These are phyloP conservation scores for Pocillopora meandrina DNA, from an alignment of 92 coral and sea anemone genomes.

Conservation along the genomic window DNA sequence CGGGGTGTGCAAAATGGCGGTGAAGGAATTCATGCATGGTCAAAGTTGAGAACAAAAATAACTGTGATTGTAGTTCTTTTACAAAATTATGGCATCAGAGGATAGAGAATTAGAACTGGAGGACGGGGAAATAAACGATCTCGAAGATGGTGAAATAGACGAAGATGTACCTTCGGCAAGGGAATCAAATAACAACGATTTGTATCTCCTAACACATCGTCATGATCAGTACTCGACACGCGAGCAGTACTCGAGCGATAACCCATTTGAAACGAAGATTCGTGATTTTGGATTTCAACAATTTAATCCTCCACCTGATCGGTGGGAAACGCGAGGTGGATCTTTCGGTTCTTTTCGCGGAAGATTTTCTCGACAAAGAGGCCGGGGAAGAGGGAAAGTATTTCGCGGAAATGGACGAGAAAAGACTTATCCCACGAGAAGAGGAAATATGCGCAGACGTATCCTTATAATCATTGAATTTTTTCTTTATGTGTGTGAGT, in stretches of 20 bases:
- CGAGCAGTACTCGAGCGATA: background rate
- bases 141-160: slow-evolving; percentile 97
- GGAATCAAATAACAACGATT: slow-evolving; percentile 44
- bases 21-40: background rate
- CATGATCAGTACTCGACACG: background rate
- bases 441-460: slow-evolving; percentile 25
- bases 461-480: slow-evolving; percentile 25
- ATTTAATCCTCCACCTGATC: background rate
- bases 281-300: slow-evolving; percentile 18
- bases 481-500: background rate
- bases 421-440: background rate
- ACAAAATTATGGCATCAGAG: slow-evolving; percentile 21
- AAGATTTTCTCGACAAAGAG: slow-evolving; percentile 23
- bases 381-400: slow-evolving; percentile 14
- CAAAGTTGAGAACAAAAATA: background rate
- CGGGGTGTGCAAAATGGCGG: slow-evolving; percentile 43
- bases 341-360: slow-evolving; percentile 13
- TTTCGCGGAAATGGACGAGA: slow-evolving; percentile 29
- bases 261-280: background rate
- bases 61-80: background rate
- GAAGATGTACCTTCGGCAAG: slow-evolving; percentile 54
- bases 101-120: slow-evolving; percentile 72
- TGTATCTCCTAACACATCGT: slow-evolving; percentile 32
- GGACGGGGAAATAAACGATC: slow-evolving; percentile 96
- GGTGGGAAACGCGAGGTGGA: slow-evolving; percentile 21